Base-by-base conservation (phyloP, 2,888 invertebrate species). In the Iphiclides podalirius region DNA sequence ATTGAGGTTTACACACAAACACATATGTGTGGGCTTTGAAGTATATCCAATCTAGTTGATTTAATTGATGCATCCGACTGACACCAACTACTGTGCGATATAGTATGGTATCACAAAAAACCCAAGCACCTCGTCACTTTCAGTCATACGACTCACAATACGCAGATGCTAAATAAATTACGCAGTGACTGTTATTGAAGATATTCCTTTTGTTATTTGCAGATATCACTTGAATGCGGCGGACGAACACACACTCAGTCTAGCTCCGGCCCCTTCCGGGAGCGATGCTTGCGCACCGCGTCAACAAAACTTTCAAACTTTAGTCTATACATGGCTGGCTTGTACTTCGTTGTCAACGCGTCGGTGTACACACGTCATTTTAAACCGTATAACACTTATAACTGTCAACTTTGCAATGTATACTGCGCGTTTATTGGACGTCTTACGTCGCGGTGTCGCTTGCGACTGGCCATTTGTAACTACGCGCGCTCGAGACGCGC, bases 251-350 rank as follows among this genome's bases (percentile, higher is more conserved):
- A 26, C 45, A 41, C 26, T 44, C 39, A 38, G 33, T 34, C 14
- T 33, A 23, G 38, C 42, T 43, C 55, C 42, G 47, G 46, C 47
- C 34, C 52, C 52, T 53, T 35, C 49, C 49, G 53, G 40, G 48
- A 37, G 50, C 60, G 53, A 49, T 49, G 61, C 58, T 57, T 57
- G 60, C 57, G 53, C 58, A 51, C 47, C 52, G 52, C 53, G 54
- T 36, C 55, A 52, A 20, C 31, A 31, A 34, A 31, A 28, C 14
- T 44, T 38, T 49, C 44, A 43, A 48, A n/a, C 17, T n/a, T 43
- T 42, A 33, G 12, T 17, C 34, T 49, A 54, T 47, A 51, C 55
- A 58, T 51, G 51, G 68, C 72, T 61, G 67, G 72, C 72, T 70
- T 65, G 64, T 66, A 67, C 65, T 65, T 62, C 57, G 47, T 51